Conservation (phyloP, 2,797 vertebrate genomes). For the Microhierax caerulescens region DNA sequence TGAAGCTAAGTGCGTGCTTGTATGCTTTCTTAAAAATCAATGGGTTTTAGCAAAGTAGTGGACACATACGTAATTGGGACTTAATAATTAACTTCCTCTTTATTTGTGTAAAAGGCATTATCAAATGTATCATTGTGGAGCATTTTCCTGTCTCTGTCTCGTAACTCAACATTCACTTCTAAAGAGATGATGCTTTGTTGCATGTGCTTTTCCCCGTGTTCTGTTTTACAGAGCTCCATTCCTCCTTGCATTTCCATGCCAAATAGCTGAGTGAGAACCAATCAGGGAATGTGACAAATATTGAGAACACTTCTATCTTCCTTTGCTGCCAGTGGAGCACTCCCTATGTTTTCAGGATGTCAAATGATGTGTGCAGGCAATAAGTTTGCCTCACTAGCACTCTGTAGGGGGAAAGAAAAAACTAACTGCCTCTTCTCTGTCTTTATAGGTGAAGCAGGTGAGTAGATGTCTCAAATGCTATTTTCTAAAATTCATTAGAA, state of each 20-base stretch:
- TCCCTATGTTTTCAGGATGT: slow-evolving; percentile 31
- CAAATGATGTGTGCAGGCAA: slow-evolving; percentile 37
- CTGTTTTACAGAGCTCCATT: not conserved
- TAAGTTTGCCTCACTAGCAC: not conserved
- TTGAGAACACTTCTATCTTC: not conserved
- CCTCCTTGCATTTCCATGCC: slow-evolving; percentile 1
- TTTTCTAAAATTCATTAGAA: not conserved
- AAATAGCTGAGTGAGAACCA: slow-evolving; percentile 8
- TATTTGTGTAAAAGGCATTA: not conserved
- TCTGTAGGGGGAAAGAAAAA: not conserved
- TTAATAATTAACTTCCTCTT: not conserved
- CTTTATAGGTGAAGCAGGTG: not conserved
- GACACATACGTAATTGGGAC: not conserved
- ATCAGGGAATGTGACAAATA: slow-evolving; percentile 40
- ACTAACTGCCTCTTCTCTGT: not conserved
- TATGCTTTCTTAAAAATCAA: not conserved
- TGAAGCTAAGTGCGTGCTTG: not conserved
- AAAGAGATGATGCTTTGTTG: not conserved
- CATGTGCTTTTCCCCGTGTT: rapidly evolving
- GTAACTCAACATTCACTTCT: not conserved
- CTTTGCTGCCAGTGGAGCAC: not conserved
- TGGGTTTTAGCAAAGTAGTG: not conserved
- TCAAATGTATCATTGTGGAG: not conserved
- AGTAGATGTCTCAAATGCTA: not conserved
- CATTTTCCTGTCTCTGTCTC: not conserved